Evolutionary conservation across 2,888 invertebrate species (phyloP), one percentile per base, ranked within the genome.

Genomic region (Phlogophora meticulosa): DNA sequence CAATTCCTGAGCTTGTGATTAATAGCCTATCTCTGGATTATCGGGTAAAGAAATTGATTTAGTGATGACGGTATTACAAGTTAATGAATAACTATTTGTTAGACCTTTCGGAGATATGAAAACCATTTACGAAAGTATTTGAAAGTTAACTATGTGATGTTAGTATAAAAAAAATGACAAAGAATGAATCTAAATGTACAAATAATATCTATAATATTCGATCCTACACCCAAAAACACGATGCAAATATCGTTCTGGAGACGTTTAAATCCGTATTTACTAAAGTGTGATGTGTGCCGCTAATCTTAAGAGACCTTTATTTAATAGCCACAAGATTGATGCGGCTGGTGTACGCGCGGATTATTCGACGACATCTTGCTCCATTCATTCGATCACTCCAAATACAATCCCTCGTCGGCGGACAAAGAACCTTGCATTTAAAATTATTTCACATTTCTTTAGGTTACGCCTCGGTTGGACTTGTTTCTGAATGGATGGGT

Each of bases 271-370:
- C 36, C 24, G 52, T 67, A 72, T 71, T 63, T 53, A 57, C 45
- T 57, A 55, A 61, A 24, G 51, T 57, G 63, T 60, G 56, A 66
- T 73, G 65, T 72, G 68, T 65, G 62, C 56, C 67, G 69, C 79
- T 83, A 81, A 86, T 85, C 80, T 77, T 59, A 52, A 66, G 71
- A 68, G 61, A 72, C 65, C 53, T 73, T 82, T 78, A n/a, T 81
- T 80, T 68, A 73, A 85, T 81, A 81, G 73, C 68, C 70, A 63
- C 64, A 81, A 86, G 84, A 86, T 85, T 81, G 86, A 87, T 87
- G 84, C 69, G 76, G 63, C 42, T 63, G 59, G 46, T 63, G 62
- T 61, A 69, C 63, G 59, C 53, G 66, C 63, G 78, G 83, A 83
- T 85, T 83, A 83, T 80, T 81, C 80, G 71, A 69, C 72, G 81